These are phyloP conservation scores for Omphaloscelis lunosa DNA, from an alignment of 2,888 invertebrate genomes.

Conservation along the genomic window DNA sequence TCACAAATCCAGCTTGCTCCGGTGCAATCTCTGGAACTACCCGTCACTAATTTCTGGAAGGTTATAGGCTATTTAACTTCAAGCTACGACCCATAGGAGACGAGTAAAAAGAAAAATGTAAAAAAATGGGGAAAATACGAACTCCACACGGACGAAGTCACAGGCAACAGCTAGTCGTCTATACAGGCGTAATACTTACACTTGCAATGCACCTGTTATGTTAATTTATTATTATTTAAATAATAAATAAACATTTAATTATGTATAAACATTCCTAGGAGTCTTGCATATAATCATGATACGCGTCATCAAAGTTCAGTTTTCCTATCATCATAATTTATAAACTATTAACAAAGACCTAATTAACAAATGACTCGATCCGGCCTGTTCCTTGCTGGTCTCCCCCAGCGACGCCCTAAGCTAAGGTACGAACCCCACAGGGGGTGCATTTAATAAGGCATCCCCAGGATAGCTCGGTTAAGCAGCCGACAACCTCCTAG, in stretches of 20 bases:
- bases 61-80: background rate
- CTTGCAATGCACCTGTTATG: constrained; percentile 29
- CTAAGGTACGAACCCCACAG: no score
- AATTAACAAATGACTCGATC: background rate
- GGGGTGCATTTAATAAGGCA: no score
- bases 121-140: background rate
- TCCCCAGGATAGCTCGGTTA: no score
- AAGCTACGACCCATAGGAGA: background rate
- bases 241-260: background rate
- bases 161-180: background rate
- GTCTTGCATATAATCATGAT: background rate
- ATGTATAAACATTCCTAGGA: constrained; percentile 1
- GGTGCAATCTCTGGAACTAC: background rate
- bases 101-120: background rate
- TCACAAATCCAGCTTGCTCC: background rate
- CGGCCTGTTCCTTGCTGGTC: no score
- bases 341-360: background rate
- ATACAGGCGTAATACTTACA: background rate
- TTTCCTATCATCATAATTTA: background rate
- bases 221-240: constrained; percentile 34
- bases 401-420: background rate
- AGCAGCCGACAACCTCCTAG: no score
- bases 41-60: background rate
- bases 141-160: background rate
- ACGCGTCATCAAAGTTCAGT: background rate